These are phyloP conservation scores for Drosophila multiciliata DNA, from an alignment of 2,888 invertebrate species.

Conservation along the genomic window DNA sequence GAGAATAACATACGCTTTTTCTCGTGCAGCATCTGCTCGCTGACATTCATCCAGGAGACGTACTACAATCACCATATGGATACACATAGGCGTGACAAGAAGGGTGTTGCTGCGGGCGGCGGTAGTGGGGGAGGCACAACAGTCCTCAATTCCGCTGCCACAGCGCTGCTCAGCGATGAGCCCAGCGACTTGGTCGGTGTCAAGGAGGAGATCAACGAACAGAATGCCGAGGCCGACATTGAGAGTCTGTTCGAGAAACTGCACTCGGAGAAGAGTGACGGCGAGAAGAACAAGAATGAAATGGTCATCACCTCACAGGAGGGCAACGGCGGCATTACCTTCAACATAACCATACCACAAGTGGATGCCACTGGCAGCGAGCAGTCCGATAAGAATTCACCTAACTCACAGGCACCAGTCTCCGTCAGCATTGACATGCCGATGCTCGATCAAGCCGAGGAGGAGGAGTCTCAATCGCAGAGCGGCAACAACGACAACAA, in stretches of 20 bases:
- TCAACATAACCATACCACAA: conserved; percentile 85
- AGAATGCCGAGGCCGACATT: conserved; percentile 83
- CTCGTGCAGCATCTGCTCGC: conserved; percentile 85
- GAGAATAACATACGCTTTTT: conserved; percentile 85
- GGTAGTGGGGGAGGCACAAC: conserved; percentile 48
- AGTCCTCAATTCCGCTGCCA: conserved; percentile 75
- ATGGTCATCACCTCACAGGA: conserved; percentile 85
- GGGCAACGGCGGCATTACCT: conserved; percentile 84
- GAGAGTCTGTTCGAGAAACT: conserved; percentile 85
- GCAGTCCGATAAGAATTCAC: conserved; percentile 64
- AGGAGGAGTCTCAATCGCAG: conserved; percentile 78
- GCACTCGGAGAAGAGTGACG: conserved; percentile 85
- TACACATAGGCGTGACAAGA: conserved; percentile 83
- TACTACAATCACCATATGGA: conserved; percentile 85
- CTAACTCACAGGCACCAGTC: conserved; percentile 75
- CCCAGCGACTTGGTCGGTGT: conserved; percentile 47
- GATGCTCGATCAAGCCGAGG: conserved; percentile 83
- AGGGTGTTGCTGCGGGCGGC: conserved; percentile 53
- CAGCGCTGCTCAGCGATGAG: conserved; percentile 78
- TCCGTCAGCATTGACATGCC: conserved; percentile 85
- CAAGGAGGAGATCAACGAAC: conserved; percentile 59
- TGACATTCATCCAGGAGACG: conserved; percentile 85
- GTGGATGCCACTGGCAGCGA: conserved; percentile 72
- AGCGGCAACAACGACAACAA: conserved; percentile 68
- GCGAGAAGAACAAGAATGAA: conserved; percentile 74